Conservation (phyloP, 2,113 vertebrate genomes). For the Lepus timidus region DNA sequence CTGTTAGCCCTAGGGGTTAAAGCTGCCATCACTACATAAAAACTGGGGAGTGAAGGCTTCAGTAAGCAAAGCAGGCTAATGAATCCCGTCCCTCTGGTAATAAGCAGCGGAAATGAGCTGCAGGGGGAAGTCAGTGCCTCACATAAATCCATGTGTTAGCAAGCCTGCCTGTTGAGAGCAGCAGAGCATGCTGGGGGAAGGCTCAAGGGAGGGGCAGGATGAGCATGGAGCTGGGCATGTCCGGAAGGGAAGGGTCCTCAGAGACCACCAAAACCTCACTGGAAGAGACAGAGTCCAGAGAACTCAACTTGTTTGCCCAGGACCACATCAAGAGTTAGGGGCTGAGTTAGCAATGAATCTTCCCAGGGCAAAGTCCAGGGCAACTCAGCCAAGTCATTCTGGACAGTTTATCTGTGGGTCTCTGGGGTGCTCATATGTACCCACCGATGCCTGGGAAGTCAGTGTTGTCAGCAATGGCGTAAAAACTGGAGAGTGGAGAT, state of each 20-base stretch:
- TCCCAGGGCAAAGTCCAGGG: neutral
- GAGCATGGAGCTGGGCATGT: neutral
- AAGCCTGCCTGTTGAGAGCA: neutral
- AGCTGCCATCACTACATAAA: slow-evolving; percentile 81
- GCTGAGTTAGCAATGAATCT: neutral
- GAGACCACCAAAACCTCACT: neutral
- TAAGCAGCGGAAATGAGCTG: slow-evolving; percentile 83
- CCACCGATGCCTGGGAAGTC: neutral
- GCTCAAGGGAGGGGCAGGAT: accelerated
- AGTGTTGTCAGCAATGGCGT: neutral
- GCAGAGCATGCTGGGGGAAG: neutral
- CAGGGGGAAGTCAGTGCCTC: slow-evolving; percentile 70
- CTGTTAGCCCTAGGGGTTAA: slow-evolving; percentile 81
- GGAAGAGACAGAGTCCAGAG: neutral
- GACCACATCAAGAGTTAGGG: neutral
- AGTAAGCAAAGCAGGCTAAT: slow-evolving; percentile 85
- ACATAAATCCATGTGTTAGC: slow-evolving; percentile 64
- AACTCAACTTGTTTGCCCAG: neutral
- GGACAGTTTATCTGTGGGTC: neutral
- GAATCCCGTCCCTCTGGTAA: slow-evolving; percentile 79
- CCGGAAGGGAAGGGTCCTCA: neutral
- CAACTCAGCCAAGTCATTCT: neutral
- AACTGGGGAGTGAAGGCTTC: slow-evolving; percentile 84
- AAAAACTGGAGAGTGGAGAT: neutral
- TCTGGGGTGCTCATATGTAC: neutral